Conservation (phyloP, 2,797 vertebrate species). For the Euthynnus affinis region DNA sequence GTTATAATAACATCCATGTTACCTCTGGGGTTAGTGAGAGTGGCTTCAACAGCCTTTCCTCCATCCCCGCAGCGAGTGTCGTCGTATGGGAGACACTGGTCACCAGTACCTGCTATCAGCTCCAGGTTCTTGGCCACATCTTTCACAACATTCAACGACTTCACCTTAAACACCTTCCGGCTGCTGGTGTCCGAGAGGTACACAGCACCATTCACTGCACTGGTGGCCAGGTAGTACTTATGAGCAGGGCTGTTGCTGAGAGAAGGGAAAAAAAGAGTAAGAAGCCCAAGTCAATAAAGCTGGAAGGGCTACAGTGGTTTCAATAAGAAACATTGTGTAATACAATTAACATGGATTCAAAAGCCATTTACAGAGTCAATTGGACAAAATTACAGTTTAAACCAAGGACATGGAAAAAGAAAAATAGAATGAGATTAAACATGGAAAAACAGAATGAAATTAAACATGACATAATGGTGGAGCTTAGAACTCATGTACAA, state of each 20-base stretch:
- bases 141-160: constrained; percentile 91
- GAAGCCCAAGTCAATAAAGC: constrained; percentile 70
- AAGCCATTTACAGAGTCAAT: constrained; percentile 75
- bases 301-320: constrained; percentile 63
- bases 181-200: constrained; percentile 98
- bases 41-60: constrained; percentile 95
- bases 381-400: constrained; percentile 74
- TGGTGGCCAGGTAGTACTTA: constrained; percentile 97
- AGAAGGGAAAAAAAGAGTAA: constrained; percentile 32
- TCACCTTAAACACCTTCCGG: constrained; percentile 95
- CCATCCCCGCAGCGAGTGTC: constrained; percentile 97
- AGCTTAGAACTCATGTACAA: constrained; percentile 58
- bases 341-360: constrained; percentile 79
- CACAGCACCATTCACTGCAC: constrained; percentile 91
- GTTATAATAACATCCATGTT: constrained; percentile 64
- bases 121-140: constrained; percentile 96
- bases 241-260: constrained; percentile 96
- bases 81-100: constrained; percentile 98
- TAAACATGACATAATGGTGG: constrained; percentile 66
- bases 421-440: constrained; percentile 74
- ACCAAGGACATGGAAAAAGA: constrained; percentile 64
- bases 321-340: constrained; percentile 73
- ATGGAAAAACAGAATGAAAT: constrained; percentile 68
- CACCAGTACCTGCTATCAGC: constrained; percentile 95
- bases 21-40: constrained; percentile 98